Evolutionary conservation across 2,888 invertebrate genomes (phyloP).

Genomic region (Ptychoptera albimana): DNA sequence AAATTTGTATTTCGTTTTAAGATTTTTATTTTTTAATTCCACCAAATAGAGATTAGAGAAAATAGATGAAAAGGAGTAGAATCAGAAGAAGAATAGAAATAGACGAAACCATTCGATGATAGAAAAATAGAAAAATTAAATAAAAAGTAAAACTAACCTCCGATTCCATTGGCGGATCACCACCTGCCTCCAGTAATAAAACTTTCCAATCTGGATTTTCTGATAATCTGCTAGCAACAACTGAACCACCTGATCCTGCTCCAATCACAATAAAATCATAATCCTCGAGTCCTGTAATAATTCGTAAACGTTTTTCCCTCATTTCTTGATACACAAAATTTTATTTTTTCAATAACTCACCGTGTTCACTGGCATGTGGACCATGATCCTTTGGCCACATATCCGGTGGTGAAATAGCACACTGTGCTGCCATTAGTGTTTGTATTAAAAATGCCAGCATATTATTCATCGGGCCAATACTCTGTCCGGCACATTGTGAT

Average conservation of each 20-base stretch:
- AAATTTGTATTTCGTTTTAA: too few species aligned
- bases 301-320: conserved; percentile 16
- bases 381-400: conserved; percentile 38
- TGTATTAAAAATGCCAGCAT: conserved; percentile 40
- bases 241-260: conserved; percentile 33
- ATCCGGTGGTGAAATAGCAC: conserved; percentile 33
- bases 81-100: neutral
- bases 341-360: conserved; percentile 13
- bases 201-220: conserved; percentile 30
- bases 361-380: conserved; percentile 17
- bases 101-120: neutral
- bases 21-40: too few species aligned
- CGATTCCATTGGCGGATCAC: conserved; percentile 30
- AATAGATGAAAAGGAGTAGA: neutral
- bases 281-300: conserved; percentile 14
- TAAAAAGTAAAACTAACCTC: conserved; percentile 16
- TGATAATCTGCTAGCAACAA: conserved; percentile 32
- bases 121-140: neutral
- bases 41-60: too few species aligned
- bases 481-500: conserved; percentile 15
- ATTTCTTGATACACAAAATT: conserved; percentile 18
- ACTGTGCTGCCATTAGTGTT: conserved; percentile 40
- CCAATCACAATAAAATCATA: conserved; percentile 34
- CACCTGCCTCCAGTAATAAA: conserved; percentile 35
- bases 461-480: conserved; percentile 20